phyloP scores from a whole-genome alignment of 2,113 vertebrate species.

The Gopherus evgoodei region DNA sequence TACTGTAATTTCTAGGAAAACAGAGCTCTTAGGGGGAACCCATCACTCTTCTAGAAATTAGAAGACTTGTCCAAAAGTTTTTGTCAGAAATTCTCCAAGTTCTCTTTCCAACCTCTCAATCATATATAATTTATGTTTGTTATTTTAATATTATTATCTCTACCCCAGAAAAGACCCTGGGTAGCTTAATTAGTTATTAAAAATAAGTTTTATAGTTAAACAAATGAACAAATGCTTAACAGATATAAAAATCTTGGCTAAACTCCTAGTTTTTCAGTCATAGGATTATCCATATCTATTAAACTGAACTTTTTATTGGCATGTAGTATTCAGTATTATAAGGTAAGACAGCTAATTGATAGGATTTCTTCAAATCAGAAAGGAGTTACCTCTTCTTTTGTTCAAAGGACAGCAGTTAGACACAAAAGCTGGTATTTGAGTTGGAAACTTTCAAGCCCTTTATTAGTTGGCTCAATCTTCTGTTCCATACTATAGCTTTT shows the following conservation, averaged over 20 bases:
- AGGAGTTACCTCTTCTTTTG: neutral
- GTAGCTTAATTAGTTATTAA: neutral
- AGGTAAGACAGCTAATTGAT: neutral
- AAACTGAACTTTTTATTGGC: neutral
- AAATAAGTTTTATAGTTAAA: neutral
- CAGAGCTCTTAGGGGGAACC: neutral
- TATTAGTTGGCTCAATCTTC: too few relatives aligned
- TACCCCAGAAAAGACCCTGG: neutral
- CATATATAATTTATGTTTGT: neutral
- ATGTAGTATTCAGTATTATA: neutral
- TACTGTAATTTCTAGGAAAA: neutral
- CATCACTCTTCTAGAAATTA: neutral
- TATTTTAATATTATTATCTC: neutral
- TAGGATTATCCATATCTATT: neutral
- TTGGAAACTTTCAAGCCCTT: too few relatives aligned
- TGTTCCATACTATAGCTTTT: neutral
- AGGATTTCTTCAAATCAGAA: neutral
- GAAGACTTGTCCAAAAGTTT: neutral
- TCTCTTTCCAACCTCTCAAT: neutral
- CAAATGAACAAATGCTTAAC: neutral
- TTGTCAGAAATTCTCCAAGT: neutral
- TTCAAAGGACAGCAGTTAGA: too few relatives aligned
- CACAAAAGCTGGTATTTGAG: too few relatives aligned
- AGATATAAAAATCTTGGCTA: neutral
- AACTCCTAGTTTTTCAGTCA: neutral